Base-by-base conservation (phyloP, 2,113 vertebrate genomes). In the Ifrita kowaldi region DNA sequence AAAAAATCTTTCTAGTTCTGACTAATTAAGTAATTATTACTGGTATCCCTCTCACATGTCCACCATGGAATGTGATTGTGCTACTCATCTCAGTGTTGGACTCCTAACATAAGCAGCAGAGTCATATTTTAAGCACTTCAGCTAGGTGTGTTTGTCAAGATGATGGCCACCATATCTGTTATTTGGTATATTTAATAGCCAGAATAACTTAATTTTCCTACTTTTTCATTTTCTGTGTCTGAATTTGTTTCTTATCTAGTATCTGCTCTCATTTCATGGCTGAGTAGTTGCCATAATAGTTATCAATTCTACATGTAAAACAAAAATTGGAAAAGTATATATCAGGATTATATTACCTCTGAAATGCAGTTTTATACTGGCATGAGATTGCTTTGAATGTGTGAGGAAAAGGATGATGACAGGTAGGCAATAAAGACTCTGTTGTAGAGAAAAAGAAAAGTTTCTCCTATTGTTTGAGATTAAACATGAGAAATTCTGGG, bases 321-420 rank as follows among this genome's bases (percentile, higher is more conserved):
- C 15, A 65, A 19, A 84, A 95, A 95, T n/a, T 60, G 65, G 53
- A 84, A 94, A 95, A 87, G 50, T 75, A 60, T n/a, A 56, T 91
- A 70, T 89, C 41, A 82, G 33, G 18, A 87, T 73, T 82, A n/a
- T 65, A 84, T 73, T 73, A 65, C 9, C 18, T 78, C 44, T 91
- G 39, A 55, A 46, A 79, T 37, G 33, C 4, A 47, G 47, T 83
- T 87, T 74, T 59, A 59, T 59, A 52, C 8, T 74, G 30, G 65
- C 35, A 65, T 47, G 76, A 82, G 65, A 65, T 63, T 62, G n/a
- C 67, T 82, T 96, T 86, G 55, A 94, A 44, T 33, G 35, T 19
- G 7, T 53, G 37, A 79, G 44, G 47, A 76, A 64, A 60, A 82
- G 62, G 32, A 73, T 63, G 35, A 11, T 24, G 37, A 47, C n/a